phyloP scores from a whole-genome alignment of 2,797 vertebrate species.

The Apogon hyalosoma region DNA sequence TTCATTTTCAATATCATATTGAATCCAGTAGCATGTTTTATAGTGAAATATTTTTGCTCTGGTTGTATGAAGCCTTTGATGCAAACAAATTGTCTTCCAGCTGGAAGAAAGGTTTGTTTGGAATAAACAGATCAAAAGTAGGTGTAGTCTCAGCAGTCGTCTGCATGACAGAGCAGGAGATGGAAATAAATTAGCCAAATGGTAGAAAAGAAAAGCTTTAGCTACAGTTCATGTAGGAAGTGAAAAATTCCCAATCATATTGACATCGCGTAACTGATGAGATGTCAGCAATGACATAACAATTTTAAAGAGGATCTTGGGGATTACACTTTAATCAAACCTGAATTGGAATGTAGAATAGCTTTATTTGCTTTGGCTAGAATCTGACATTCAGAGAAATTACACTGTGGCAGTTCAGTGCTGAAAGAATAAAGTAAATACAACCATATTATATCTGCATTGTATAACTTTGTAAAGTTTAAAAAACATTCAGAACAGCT shows the following conservation, averaged over 20 bases:
- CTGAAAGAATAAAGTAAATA: conserved; percentile 12
- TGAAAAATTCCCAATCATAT: conserved; percentile 39
- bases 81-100: conserved; percentile 20
- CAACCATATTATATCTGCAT: background rate
- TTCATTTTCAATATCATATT: conserved; percentile 7
- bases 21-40: conserved; percentile 1
- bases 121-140: conserved; percentile 18
- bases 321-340: conserved; percentile 53
- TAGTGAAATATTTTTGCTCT: conserved; percentile 3
- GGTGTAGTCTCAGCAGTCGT: background rate
- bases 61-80: conserved; percentile 10
- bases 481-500: conserved; percentile 4
- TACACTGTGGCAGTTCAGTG: conserved; percentile 3
- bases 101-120: conserved; percentile 11
- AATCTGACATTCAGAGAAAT: conserved; percentile 33
- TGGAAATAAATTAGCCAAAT: conserved; percentile 11
- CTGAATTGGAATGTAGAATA: conserved; percentile 23
- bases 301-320: conserved; percentile 23
- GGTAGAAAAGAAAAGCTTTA: conserved; percentile 26
- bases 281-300: conserved; percentile 45
- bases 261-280: conserved; percentile 39
- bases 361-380: conserved; percentile 50
- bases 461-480: background rate
- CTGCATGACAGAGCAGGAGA: conserved; percentile 3
- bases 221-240: conserved; percentile 41